Conservation (phyloP, 2,113 vertebrate species). For the Callipepla californica region DNA sequence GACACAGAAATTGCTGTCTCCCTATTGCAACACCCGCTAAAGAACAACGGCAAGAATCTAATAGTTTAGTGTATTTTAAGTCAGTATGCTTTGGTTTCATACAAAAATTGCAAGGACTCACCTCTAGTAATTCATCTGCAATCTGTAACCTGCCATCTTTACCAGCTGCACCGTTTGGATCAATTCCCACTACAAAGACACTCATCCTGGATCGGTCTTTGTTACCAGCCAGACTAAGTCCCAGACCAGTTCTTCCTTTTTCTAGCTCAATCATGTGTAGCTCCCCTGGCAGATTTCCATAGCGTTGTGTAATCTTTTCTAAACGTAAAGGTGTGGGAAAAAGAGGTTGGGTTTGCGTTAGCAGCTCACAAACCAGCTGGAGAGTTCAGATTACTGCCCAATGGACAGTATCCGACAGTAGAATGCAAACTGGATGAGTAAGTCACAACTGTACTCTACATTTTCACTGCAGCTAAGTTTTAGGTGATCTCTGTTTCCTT, state of each 20-base stretch:
- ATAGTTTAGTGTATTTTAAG: neutral
- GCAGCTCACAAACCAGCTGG: neutral
- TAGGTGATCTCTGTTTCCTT: neutral
- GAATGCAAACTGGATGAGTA: neutral
- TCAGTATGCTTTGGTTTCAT: neutral
- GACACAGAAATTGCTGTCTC: neutral
- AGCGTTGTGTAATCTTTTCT: slow-evolving; percentile 89
- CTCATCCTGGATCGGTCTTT: slow-evolving; percentile 96
- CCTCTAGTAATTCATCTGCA: slow-evolving; percentile 96
- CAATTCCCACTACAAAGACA: slow-evolving; percentile 96
- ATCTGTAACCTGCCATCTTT: slow-evolving; percentile 90
- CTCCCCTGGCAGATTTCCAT: slow-evolving; percentile 88
- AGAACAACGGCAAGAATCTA: neutral
- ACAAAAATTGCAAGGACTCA: slow-evolving; percentile 71
- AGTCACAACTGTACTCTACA: neutral
- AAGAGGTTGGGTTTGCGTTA: neutral
- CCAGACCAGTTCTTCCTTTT: slow-evolving; percentile 93
- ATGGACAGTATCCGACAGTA: neutral
- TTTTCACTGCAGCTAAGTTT: neutral
- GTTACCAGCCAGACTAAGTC: slow-evolving; percentile 97
- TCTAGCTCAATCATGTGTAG: slow-evolving; percentile 94
- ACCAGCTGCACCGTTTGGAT: slow-evolving; percentile 93
- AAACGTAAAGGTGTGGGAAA: slow-evolving; percentile 16
- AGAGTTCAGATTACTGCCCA: neutral
- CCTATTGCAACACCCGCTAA: neutral